Evolutionary conservation across 2,113 vertebrate genomes (phyloP).

Genomic region (Pedetes capensis): DNA sequence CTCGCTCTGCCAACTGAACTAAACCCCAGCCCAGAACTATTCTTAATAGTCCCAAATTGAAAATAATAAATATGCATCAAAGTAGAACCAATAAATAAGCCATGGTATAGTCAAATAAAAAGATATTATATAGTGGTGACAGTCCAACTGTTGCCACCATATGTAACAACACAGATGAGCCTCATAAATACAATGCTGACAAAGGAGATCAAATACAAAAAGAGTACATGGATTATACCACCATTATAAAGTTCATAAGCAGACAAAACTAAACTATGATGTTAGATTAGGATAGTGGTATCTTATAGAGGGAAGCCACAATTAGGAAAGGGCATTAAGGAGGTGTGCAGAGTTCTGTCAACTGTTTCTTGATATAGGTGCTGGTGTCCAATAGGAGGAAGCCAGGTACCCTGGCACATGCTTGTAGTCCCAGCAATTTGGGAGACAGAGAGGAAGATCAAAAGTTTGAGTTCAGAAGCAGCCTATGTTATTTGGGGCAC

Average conservation of each 20-base stretch:
- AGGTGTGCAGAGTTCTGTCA: not conserved
- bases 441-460: no score
- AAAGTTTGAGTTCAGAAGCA: no score
- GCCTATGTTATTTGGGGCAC: no score
- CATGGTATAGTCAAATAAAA: not conserved
- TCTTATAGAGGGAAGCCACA: not conserved
- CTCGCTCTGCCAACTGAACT: no score
- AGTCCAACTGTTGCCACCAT: not conserved
- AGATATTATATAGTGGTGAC: not conserved
- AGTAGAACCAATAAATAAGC: not conserved
- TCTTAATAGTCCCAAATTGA: not conserved
- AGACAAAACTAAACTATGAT: not conserved
- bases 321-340: not conserved
- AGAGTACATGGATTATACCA: not conserved
- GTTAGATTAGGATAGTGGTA: not conserved
- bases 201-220: not conserved
- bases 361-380: not conserved
- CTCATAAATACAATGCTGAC: not conserved
- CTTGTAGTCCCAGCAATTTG: no score
- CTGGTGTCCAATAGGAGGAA: not conserved
- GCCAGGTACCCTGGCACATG: no score
- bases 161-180: not conserved
- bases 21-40: no score
- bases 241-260: not conserved
- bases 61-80: conserved; percentile 3